Evolutionary conservation across 35 echinoderm and acorn worm genomes (phyloP), one percentile per base, ranked within the genome.

Genomic region (Ophioderma brevispina): DNA sequence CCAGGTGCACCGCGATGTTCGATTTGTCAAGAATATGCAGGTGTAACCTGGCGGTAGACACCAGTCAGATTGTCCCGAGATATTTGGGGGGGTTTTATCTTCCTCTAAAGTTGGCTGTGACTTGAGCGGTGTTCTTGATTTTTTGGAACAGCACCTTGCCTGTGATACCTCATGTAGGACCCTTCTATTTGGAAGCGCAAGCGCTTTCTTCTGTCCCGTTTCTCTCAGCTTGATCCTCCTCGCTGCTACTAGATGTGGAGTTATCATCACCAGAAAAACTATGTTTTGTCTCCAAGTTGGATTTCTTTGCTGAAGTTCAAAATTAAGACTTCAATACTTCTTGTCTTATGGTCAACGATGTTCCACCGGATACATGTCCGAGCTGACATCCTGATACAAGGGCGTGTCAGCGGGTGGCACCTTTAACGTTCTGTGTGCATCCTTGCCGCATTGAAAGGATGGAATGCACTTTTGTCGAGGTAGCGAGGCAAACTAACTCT

Each of bases 391-490:
- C 28, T 70, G 59, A 70, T 70, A 70, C 23, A 70, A 30, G 4
- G 59, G 59, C 28, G 59, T 25, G 5, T 30, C 59, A 35, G 37
- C 31, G 19, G 35, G 32, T 64, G 52, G 35, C 76, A 33, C 31
- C 56, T 90, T 91, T 82, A 84, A 63, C 36, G 56, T 49, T 70
- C 76, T 78, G 70, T 87, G 89, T 19, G 35, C 28, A 75, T 33
- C 64, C 34, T 81, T 88, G 41, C 33, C 81, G 52, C 97, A 99
- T 4, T 83, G 38, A 35, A 95, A 64, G 1, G 33, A 34, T 0
- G 97, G 97, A n/a, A 99, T 95, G 25, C 43, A 14, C 5, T 87
- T 81, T 56, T 95, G 88, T 36, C 97, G 90, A n/a, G 90, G 93
- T 40, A 94, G 88, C 39, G 91, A 93, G 31, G 93, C 91, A 1